These are phyloP conservation scores for Apolygus lucorum DNA, from an alignment of 1,140 invertebrate genomes.

Conservation along the genomic window DNA sequence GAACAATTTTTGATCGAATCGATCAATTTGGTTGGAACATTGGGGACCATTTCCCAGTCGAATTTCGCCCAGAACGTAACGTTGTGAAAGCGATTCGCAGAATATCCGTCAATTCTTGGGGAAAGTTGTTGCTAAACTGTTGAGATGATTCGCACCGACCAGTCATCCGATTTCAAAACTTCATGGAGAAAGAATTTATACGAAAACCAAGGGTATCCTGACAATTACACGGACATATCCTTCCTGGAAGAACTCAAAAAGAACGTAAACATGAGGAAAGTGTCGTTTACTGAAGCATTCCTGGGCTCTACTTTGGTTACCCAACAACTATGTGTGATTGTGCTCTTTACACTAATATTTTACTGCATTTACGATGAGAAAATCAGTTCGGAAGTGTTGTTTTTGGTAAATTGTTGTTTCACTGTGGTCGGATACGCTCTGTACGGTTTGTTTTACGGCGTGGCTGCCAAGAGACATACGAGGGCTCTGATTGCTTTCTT, in stretches of 20 bases:
- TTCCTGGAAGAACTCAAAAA: slow-evolving; percentile 79
- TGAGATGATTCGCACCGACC: too few species aligned
- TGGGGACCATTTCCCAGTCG: too few species aligned
- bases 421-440: slow-evolving; percentile 50
- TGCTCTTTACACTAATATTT: slow-evolving; percentile 66
- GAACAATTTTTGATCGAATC: too few species aligned
- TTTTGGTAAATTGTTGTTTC: slow-evolving; percentile 45
- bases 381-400: slow-evolving; percentile 51
- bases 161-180: slow-evolving; percentile 37
- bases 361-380: slow-evolving; percentile 60
- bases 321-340: slow-evolving; percentile 63
- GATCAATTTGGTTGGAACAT: too few species aligned
- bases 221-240: slow-evolving; percentile 81
- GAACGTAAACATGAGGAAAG: slow-evolving; percentile 67
- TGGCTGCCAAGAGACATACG: slow-evolving; percentile 45
- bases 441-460: slow-evolving; percentile 41
- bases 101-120: too few species aligned
- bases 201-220: slow-evolving; percentile 72
- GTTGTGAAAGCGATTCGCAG: too few species aligned
- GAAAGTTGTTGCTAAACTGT: too few species aligned
- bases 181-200: slow-evolving; percentile 84
- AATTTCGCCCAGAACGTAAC: too few species aligned
- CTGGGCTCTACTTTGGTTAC: slow-evolving; percentile 61
- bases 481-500: slow-evolving; percentile 68
- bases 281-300: slow-evolving; percentile 57